phyloP scores from a whole-genome alignment of 2,888 invertebrate species.

The Cataglyphis albicans region DNA sequence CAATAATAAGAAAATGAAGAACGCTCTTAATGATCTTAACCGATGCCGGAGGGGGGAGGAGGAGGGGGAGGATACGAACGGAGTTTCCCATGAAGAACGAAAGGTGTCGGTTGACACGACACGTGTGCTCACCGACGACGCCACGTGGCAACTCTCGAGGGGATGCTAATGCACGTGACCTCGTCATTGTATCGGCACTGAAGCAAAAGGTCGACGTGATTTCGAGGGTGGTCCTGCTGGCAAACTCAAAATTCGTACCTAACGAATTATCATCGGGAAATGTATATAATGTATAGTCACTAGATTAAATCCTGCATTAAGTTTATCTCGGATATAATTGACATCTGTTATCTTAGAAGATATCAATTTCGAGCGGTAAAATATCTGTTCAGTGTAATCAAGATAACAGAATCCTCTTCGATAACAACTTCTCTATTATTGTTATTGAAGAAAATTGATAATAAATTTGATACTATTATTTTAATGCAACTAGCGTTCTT shows the following conservation, averaged over 20 bases:
- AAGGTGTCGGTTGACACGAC: conserved; percentile 65
- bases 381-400: neutral
- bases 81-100: conserved; percentile 61
- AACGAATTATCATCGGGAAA: neutral
- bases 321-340: conserved; percentile 1
- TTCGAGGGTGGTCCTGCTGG: conserved; percentile 60
- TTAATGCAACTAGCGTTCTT: neutral
- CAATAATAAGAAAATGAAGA: conserved; percentile 47
- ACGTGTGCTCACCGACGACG: conserved; percentile 59
- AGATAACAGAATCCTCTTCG: neutral
- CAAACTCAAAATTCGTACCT: conserved; percentile 20
- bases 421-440: neutral
- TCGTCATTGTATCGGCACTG: conserved; percentile 73
- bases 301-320: conserved; percentile 11
- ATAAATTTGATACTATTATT: neutral
- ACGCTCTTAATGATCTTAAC: conserved; percentile 47
- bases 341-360: neutral
- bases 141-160: conserved; percentile 69
- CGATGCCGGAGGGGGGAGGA: neutral
- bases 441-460: neutral
- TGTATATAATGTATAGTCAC: conserved; percentile 8
- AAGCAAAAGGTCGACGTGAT: conserved; percentile 72
- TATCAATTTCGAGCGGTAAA: conserved; percentile 1
- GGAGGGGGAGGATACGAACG: neutral
- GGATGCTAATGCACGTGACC: conserved; percentile 77